These are phyloP conservation scores for Clarias gariepinus DNA, from an alignment of 2,113 vertebrate genomes.

Conservation along the genomic window DNA sequence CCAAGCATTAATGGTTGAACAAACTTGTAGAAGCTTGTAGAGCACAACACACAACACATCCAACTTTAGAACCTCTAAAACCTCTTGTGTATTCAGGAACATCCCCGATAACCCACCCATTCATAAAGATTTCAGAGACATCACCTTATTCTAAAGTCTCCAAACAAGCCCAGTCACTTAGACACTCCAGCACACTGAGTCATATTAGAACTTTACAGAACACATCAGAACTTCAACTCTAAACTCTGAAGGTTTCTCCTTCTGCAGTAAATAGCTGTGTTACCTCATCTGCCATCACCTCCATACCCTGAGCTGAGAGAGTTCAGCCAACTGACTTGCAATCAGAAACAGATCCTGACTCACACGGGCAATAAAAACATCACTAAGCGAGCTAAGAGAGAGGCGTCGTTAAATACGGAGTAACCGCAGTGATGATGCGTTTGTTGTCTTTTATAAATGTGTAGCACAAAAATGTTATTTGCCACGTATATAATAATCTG, in stretches of 20 bases:
- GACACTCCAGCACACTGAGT: not conserved
- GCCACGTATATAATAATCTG: not conserved
- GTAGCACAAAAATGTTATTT: not conserved
- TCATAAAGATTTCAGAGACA: too few relatives aligned
- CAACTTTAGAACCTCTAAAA: too few relatives aligned
- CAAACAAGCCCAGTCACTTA: not conserved
- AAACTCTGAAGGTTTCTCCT: not conserved
- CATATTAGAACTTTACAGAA: not conserved
- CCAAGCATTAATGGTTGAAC: too few relatives aligned
- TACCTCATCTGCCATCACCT: not conserved
- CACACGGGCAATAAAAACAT: not conserved
- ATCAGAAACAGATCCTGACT: not conserved
- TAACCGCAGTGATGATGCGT: not conserved
- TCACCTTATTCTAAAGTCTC: not conserved
- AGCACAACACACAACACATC: too few relatives aligned
- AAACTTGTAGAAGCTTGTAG: too few relatives aligned
- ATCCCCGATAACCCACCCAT: too few relatives aligned
- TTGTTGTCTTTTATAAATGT: not conserved
- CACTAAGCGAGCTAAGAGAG: not conserved
- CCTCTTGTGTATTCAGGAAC: too few relatives aligned
- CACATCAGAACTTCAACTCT: not conserved
- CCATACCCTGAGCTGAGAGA: not conserved
- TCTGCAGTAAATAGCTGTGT: not conserved
- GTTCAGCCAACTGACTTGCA: not conserved
- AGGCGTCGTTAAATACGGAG: not conserved